Evolutionary conservation across 1,140 invertebrate species (phyloP), one percentile per base, ranked within the genome.

Genomic region (Microvelia longipes): DNA sequence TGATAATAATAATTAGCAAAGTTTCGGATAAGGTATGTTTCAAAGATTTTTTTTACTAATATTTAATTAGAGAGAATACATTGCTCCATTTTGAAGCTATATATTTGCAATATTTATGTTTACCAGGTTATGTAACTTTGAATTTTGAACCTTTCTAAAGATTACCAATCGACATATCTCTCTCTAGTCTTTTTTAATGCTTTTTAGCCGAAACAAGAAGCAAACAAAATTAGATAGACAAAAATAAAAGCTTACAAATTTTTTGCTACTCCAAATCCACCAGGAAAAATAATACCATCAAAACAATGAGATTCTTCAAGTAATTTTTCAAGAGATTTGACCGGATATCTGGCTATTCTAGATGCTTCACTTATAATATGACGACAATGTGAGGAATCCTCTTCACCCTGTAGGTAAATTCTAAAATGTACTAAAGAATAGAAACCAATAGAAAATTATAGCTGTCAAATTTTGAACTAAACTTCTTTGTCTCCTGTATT

Each of bases 181-280:
- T n/a, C n/a, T n/a, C n/a, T n/a, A n/a, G n/a, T n/a, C n/a, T n/a
- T n/a, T n/a, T n/a, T n/a, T n/a, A n/a, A n/a, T n/a, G n/a, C n/a
- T n/a, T n/a, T n/a, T n/a, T n/a, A n/a, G n/a, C n/a, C n/a, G n/a
- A n/a, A n/a, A n/a, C n/a, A n/a, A n/a, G n/a, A n/a, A n/a, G n/a
- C n/a, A n/a, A n/a, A n/a, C n/a, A n/a, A n/a, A n/a, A n/a, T n/a
- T n/a, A n/a, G n/a, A n/a, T n/a, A n/a, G n/a, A n/a, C n/a, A n/a
- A n/a, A n/a, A n/a, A n/a, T n/a, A n/a, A n/a, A n/a, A n/a, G n/a
- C 83, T 79, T 74, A 87, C 83, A 87, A 77, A 74, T 85, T 86
- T 72, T 85, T 86, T 1, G 84, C 84, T 29, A 79, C 85, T 1
- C 85, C 85, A 79, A 85, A 86, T 68, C 85, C 86, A 66, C 86